Conservation (phyloP, 2,797 vertebrate species). For the Huso huso region DNA sequence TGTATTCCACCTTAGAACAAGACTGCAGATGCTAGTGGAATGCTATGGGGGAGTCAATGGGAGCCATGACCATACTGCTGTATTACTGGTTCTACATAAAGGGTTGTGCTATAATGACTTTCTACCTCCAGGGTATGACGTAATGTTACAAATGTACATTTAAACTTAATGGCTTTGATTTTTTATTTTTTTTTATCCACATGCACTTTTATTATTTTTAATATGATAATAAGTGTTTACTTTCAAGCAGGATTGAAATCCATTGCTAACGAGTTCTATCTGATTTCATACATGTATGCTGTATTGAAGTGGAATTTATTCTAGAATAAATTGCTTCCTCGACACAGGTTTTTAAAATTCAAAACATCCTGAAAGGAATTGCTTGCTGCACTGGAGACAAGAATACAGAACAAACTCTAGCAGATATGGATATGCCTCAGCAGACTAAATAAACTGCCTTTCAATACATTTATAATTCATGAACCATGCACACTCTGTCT, state of each 20-base stretch:
- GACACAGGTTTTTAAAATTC: constrained; percentile 33
- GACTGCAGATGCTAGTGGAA: too few relatives aligned
- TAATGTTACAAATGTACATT: too few relatives aligned
- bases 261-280: constrained; percentile 31
- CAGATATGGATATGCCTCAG: constrained; percentile 24
- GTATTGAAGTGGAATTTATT: constrained; percentile 30
- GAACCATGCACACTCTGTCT: constrained; percentile 37
- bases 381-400: constrained; percentile 31
- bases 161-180: too few relatives aligned
- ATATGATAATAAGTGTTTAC: constrained; percentile 27
- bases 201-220: constrained; percentile 35
- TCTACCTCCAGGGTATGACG: too few relatives aligned
- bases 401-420: constrained; percentile 21
- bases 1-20: too few relatives aligned
- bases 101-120: too few relatives aligned
- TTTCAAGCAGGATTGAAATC: constrained; percentile 40
- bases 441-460: constrained; percentile 24
- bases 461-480: constrained; percentile 40
- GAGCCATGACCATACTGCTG: too few relatives aligned
- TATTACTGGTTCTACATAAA: too few relatives aligned
- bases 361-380: constrained; percentile 30
- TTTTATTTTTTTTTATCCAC: constrained; percentile 14
- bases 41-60: too few relatives aligned
- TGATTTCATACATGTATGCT: constrained; percentile 42
- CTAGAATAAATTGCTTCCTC: constrained; percentile 37